Evolutionary conservation across 1,140 invertebrate genomes (phyloP).

Genomic region (Drosophila subpulchrella): DNA sequence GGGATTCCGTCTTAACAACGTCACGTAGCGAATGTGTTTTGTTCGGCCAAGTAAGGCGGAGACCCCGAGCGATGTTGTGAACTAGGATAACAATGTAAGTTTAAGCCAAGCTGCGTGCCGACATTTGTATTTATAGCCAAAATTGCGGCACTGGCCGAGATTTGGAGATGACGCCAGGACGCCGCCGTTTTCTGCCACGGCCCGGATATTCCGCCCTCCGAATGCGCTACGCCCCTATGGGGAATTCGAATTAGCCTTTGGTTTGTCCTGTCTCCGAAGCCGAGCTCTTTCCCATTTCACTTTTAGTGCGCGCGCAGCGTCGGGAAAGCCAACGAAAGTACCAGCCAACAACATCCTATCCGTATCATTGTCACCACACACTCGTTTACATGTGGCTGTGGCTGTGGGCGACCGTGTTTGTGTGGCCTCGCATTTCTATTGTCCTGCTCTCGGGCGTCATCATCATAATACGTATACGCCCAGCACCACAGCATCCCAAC

Average conservation of each 20-base stretch:
- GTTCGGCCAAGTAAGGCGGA: constrained; percentile 11
- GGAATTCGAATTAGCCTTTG: constrained; percentile 51
- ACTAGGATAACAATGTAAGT: constrained; percentile 83
- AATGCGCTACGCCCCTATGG: constrained; percentile 61
- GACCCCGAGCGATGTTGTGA: constrained; percentile 56
- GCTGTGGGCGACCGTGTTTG: constrained; percentile 21
- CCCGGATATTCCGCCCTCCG: constrained; percentile 56
- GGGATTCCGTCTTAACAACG: constrained; percentile 53
- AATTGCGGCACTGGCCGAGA: constrained; percentile 57
- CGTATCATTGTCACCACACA: constrained; percentile 58
- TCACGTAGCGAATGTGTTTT: constrained; percentile 55
- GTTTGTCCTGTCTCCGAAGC: constrained; percentile 61
- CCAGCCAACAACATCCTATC: constrained; percentile 13
- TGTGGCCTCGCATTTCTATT: constrained; percentile 56
- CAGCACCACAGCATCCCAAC: constrained; percentile 1
- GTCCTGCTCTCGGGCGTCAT: constrained; percentile 47
- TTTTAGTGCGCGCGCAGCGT: constrained; percentile 67
- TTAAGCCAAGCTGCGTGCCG: constrained; percentile 79
- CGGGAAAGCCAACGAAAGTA: constrained; percentile 37
- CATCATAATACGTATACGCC: constrained; percentile 53
- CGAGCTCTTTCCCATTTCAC: constrained; percentile 43
- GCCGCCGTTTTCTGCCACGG: constrained; percentile 12
- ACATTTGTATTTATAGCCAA: constrained; percentile 84
- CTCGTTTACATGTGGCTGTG: constrained; percentile 29
- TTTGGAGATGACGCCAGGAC: constrained; percentile 75